Evolutionary conservation across 1,140 invertebrate genomes (phyloP).

Genomic region (Gryllus bimaculatus): DNA sequence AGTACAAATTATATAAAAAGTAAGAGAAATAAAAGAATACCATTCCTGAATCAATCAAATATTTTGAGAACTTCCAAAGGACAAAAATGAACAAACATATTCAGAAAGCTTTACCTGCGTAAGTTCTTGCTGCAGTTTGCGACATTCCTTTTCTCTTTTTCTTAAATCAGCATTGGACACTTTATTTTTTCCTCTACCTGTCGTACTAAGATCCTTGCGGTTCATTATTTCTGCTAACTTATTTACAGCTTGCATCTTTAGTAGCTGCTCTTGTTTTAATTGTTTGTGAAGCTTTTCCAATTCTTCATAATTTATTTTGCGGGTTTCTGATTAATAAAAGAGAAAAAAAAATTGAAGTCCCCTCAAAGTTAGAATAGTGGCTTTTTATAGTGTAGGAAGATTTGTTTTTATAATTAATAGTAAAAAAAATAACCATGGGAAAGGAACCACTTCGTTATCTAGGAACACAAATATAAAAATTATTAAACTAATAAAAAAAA

Average conservation of each 20-base stretch:
- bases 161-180: slow-evolving; percentile 65
- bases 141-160: slow-evolving; percentile 91
- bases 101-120: slow-evolving; percentile 46
- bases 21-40: too few relatives aligned
- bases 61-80: too few relatives aligned
- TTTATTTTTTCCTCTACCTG: slow-evolving; percentile 50
- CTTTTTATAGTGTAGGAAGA: too few relatives aligned
- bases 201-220: slow-evolving; percentile 62
- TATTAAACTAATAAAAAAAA: too few relatives aligned
- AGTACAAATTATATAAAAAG: too few relatives aligned
- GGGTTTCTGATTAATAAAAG: slow-evolving; percentile 21
- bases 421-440: not conserved
- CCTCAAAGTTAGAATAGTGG: too few relatives aligned
- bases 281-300: slow-evolving; percentile 66
- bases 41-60: too few relatives aligned
- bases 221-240: slow-evolving; percentile 97
- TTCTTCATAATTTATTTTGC: not conserved
- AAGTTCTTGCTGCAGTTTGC: slow-evolving; percentile 91
- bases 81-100: too few relatives aligned
- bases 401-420: not conserved
- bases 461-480: too few relatives aligned
- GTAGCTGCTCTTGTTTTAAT: slow-evolving; percentile 77
- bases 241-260: slow-evolving; percentile 89
- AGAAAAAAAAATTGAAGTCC: too few relatives aligned
- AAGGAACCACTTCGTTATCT: not conserved